Conservation (phyloP, 1,140 invertebrate species). For the Dufourea novaeangliae region DNA sequence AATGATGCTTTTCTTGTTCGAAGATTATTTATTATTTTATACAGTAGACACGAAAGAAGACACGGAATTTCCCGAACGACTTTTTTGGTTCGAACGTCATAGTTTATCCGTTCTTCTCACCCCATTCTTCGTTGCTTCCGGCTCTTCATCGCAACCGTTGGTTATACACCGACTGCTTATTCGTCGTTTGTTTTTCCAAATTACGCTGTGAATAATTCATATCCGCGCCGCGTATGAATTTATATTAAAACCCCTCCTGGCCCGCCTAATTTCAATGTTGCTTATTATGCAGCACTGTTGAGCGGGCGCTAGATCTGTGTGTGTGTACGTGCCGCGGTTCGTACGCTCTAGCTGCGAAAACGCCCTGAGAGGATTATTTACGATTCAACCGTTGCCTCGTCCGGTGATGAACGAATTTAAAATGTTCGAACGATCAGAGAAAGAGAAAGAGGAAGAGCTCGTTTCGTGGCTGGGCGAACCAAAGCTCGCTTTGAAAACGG, state of each 20-base stretch:
- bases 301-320: neutral
- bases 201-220: slow-evolving; percentile 71
- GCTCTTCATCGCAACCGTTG: neutral
- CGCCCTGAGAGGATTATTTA: slow-evolving; percentile 22
- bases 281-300: slow-evolving; percentile 43
- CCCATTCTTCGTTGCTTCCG: neutral
- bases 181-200: slow-evolving; percentile 68
- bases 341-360: slow-evolving; percentile 14
- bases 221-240: slow-evolving; percentile 62
- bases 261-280: slow-evolving; percentile 58
- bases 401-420: slow-evolving; percentile 19
- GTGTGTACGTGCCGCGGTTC: neutral
- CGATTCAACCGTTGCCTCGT: slow-evolving; percentile 9
- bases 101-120: neutral
- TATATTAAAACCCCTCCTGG: slow-evolving; percentile 65
- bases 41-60: no score
- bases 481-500: neutral
- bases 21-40: no score
- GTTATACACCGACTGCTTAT: slow-evolving; percentile 31
- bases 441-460: no score
- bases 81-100: neutral
- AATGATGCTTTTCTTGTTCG: no score
- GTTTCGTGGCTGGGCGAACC: neutral
- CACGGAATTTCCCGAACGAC: no score
- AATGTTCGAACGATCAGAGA: slow-evolving; percentile 12